A percentile compares a stretch with the other conserved stretches of the same genome.
Conservation (phyloP, 2,888 invertebrate genomes). For the Microplitis manilae region DNA sequence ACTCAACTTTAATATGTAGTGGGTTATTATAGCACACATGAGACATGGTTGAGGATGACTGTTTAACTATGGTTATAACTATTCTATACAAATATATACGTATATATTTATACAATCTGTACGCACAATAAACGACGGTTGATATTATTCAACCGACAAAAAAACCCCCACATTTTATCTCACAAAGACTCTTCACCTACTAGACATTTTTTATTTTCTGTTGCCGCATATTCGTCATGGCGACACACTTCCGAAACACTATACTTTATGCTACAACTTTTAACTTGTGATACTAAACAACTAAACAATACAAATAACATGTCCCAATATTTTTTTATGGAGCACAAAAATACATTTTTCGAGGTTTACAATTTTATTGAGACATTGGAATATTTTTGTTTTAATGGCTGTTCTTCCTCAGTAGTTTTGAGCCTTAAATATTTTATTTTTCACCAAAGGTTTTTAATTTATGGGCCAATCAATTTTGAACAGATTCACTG, state of each 20-base stretch:
- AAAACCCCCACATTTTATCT: constrained; percentile 37
- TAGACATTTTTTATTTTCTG: background rate
- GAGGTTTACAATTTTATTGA: no score
- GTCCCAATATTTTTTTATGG: background rate
- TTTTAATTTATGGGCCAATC: no score
- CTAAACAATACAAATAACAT: background rate
- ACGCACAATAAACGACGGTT: constrained; percentile 37
- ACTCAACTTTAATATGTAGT: background rate
- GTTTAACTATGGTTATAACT: background rate
- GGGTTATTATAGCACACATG: background rate
- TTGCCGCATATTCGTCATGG: background rate
- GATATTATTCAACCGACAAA: constrained; percentile 65
- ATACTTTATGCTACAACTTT: background rate
- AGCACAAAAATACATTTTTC: no score
- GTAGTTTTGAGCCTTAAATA: no score
- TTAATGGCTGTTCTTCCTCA: no score
- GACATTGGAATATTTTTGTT: no score
- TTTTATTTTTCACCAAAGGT: no score
- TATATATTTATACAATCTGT: background rate
- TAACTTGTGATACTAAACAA: background rate
- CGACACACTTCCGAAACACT: background rate
- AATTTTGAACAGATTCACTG: no score
- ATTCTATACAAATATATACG: background rate
- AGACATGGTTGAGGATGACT: background rate
- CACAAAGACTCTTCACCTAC: constrained; percentile 45